These are phyloP conservation scores for Hermaeophaga mercurialis DNA, from an alignment of 2,888 invertebrate genomes.

Conservation along the genomic window DNA sequence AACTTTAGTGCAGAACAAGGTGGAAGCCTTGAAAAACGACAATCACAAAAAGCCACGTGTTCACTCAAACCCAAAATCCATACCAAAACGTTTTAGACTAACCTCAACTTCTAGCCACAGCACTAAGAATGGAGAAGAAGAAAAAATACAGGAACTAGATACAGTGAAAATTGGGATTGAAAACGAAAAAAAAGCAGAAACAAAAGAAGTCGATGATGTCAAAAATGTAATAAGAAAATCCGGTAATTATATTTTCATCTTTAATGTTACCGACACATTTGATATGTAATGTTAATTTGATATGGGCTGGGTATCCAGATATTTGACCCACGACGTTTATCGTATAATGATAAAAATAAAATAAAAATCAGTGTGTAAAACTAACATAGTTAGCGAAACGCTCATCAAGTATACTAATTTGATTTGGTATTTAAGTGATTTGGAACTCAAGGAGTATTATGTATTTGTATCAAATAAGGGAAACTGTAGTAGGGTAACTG, in stretches of 20 bases:
- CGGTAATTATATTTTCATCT: constrained; percentile 4
- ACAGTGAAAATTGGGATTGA: constrained; percentile 21
- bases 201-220: neutral
- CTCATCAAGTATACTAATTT: too few relatives aligned
- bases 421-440: too few relatives aligned
- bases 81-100: constrained; percentile 50
- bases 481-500: too few relatives aligned
- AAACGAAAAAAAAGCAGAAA: constrained; percentile 1
- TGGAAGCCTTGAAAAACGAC: constrained; percentile 64
- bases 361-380: too few relatives aligned
- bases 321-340: too few relatives aligned
- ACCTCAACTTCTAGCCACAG: constrained; percentile 33
- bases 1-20: constrained; percentile 73
- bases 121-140: constrained; percentile 31
- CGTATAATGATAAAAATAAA: too few relatives aligned
- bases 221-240: constrained; percentile 10
- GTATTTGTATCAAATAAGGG: too few relatives aligned
- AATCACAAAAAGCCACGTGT: constrained; percentile 53
- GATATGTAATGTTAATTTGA: too few relatives aligned
- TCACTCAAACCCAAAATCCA: constrained; percentile 56
- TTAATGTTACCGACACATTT: too few relatives aligned
- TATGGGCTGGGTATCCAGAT: too few relatives aligned
- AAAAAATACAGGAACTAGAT: constrained; percentile 28
- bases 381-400: too few relatives aligned
- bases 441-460: too few relatives aligned